phyloP scores from a whole-genome alignment of 2,113 vertebrate genomes.

The Gnathonemus longibarbis region DNA sequence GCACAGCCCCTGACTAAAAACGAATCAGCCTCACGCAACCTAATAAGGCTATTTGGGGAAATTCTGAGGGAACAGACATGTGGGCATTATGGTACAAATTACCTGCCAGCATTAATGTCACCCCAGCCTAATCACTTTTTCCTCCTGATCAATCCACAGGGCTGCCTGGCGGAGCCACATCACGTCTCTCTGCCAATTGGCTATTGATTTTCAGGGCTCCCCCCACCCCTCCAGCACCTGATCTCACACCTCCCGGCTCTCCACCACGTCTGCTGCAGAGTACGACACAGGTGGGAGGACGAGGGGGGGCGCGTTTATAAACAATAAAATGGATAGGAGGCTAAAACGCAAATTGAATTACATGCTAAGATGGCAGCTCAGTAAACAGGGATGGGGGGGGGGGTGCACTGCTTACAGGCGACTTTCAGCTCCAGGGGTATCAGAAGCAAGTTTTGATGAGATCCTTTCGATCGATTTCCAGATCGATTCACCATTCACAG shows the following conservation, averaged over 20 bases:
- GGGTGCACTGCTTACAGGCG: background rate
- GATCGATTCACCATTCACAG: background rate
- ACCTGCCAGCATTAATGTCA: constrained; percentile 56
- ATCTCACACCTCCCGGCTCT: background rate
- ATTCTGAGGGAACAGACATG: constrained; percentile 46
- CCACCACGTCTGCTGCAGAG: background rate
- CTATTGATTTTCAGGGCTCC: constrained; percentile 36
- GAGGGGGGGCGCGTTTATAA: background rate
- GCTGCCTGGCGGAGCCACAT: constrained; percentile 15
- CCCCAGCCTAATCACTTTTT: constrained; percentile 43
- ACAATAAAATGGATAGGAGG: background rate
- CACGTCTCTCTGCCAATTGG: constrained; percentile 35
- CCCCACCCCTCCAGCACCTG: background rate
- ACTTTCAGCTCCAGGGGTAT: background rate
- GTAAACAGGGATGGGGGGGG: background rate
- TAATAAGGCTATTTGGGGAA: constrained; percentile 28
- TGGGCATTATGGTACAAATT: constrained; percentile 58
- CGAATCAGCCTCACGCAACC: constrained; percentile 27
- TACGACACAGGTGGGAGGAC: background rate
- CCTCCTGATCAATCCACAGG: background rate
- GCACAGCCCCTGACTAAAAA: constrained; percentile 35
- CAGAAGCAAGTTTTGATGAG: background rate
- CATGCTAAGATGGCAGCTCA: background rate
- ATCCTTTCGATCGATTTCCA: background rate
- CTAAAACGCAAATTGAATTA: constrained; percentile 1